phyloP scores from a whole-genome alignment of 2,888 invertebrate species.

The Stenotaenia linearis region DNA sequence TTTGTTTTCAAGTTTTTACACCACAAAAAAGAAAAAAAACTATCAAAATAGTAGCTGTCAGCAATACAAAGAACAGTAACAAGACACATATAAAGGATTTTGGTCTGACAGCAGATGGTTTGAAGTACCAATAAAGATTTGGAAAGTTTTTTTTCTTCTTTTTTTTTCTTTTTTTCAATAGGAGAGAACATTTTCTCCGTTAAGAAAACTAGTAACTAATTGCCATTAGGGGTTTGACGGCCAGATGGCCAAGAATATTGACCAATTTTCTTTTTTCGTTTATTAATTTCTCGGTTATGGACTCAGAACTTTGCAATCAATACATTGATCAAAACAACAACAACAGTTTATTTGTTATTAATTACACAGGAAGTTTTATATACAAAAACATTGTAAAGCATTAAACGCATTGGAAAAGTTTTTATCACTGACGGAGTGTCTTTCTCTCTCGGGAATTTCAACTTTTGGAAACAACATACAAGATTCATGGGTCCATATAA shows the following conservation, averaged over 20 bases:
- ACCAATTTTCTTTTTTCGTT: background rate
- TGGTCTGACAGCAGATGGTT: constrained; percentile 1
- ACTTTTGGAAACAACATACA: background rate
- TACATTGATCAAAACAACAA: background rate
- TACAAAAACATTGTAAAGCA: no score
- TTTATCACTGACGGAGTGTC: no score
- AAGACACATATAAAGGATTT: constrained; percentile 11
- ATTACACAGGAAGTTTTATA: no score
- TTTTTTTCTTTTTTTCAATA: no score
- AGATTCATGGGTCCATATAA: constrained; percentile 13
- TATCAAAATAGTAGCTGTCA: constrained; percentile 11
- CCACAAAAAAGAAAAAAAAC: background rate
- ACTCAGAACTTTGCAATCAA: background rate
- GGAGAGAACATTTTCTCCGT: background rate
- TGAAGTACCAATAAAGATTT: constrained; percentile 11
- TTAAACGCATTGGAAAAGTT: background rate
- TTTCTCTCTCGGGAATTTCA: background rate
- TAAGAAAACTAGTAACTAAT: constrained; percentile 10
- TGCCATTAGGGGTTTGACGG: background rate
- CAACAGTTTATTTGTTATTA: background rate
- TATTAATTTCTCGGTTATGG: background rate
- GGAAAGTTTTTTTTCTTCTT: constrained; percentile 19
- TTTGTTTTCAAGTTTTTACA: background rate
- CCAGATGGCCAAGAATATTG: background rate
- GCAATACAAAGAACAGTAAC: constrained; percentile 16